Base-by-base conservation (phyloP, 2,113 vertebrate genomes). In the Dasyprocta punctata region DNA sequence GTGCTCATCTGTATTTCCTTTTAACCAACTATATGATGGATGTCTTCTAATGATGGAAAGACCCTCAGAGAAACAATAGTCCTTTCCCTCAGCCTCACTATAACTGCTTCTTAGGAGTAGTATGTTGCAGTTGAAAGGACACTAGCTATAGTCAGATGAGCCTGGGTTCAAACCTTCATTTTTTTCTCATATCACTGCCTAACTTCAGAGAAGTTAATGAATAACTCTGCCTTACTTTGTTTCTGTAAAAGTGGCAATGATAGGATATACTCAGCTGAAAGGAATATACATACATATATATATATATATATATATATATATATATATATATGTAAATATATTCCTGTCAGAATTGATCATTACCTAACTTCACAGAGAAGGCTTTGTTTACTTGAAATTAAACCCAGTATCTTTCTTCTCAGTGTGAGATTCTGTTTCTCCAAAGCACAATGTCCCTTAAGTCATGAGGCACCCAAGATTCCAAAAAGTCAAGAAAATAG, bases 151-250 rank as follows among this genome's bases (percentile, higher is more conserved):
- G 20, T 52, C 88, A 71, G 30, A 26, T 22, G 33, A 86, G 24
- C 47, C 38, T n/a, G 30, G 14, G 75, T 82, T 65, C 60, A 75
- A 60, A 85, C 54, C 56, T 58, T 38, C 49, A 20, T 60, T 86
- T 52, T 44, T 89, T 67, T 36, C 33, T 47, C 86, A 9, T 33
- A 20, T 14, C 44, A 38, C 5, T 78, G 49, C 78, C 56, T 63
- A 20, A 36, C 92, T 69, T 71, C 49, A 33, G 63, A 54, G 75
- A 92, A 84, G 80, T 94, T 89, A 89, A 92, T 81, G 11, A 88
- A 58, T 81, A 82, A 87, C 84, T 4, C 38, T 89, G 91, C 14
- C 85, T 97, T 54, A 11, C 47, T 77, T n/a, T 95, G 87, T 78
- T 95, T 84, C 92, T 94, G 36, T n/a, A 65, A 87, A 86, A 81